Evolutionary conservation across 2,113 vertebrate genomes (phyloP), one percentile per base, ranked within the genome.

Genomic region (Siphamia tubifer): DNA sequence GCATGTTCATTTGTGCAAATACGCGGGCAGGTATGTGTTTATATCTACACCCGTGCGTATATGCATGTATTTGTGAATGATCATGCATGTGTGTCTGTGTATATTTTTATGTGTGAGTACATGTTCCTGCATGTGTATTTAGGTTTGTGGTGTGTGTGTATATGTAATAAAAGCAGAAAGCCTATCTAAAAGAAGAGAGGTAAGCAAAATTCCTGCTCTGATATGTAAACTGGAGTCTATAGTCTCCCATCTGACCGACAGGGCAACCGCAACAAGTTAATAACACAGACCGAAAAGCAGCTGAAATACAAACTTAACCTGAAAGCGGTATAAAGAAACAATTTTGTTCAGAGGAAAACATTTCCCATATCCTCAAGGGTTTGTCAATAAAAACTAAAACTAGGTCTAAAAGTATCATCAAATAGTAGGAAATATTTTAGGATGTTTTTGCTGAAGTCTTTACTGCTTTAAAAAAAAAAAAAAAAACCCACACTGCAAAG

Each of bases 151-250:
- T 54, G 24, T 35, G 30, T 53, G 55, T 54, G 24, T 35, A 24
- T 53, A 3, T 31, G 36, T 47, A 43, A 68, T 42, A 58, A 38
- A 27, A 54, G 30, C 32, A 38, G 34, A 2, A 21, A 23, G 39
- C 9, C 21, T 39, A 13, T 78, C 54, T 53, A 74, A 72, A 71
- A 73, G 13, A 42, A 57, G 24, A 48, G 62, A 64, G 61, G 61
- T 65, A 69, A 78, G 66, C 66, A 82, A 62, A 72, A 64, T 82
- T 39, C 30, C 38, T 51, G 48, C 43, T 58, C 74, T 64, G 68
- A 58, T 38, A 44, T 55, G 42, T 76, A 47, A 43, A 71, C 68
- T 74, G 63, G 69, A 72, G 65, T 68, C 72, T 66, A 58, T 45
- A 38, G 57, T 30, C 16, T 15, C 34, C 40, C 38, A 51, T 68